Evolutionary conservation across 2,888 invertebrate genomes (phyloP).

Genomic region (Amblyteles armatorius): DNA sequence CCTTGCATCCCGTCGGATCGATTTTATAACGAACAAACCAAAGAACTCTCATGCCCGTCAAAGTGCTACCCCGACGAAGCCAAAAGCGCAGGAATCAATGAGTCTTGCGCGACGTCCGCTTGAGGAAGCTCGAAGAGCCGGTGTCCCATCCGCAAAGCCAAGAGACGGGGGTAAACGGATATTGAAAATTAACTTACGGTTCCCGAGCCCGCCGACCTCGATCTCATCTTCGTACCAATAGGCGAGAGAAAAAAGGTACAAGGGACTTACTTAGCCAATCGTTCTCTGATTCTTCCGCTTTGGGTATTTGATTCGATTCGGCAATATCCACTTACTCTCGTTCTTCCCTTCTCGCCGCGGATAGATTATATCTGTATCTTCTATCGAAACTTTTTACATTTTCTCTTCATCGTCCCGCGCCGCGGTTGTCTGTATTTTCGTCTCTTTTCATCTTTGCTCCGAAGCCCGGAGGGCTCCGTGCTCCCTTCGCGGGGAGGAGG

Average conservation of each 20-base stretch:
- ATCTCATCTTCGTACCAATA: neutral
- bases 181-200: constrained; percentile 60
- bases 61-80: neutral
- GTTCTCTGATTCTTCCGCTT: constrained; percentile 61
- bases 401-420: neutral
- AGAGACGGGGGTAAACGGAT: constrained; percentile 46
- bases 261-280: constrained; percentile 55
- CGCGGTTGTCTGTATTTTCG: constrained; percentile 14
- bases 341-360: constrained; percentile 24
- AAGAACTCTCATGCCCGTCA: neutral
- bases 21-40: neutral
- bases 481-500: constrained; percentile 9
- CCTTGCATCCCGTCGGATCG: neutral
- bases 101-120: constrained; percentile 12
- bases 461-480: constrained; percentile 17
- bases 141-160: constrained; percentile 35
- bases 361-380: neutral
- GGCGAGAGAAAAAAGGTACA: constrained; percentile 9
- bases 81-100: neutral
- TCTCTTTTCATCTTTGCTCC: constrained; percentile 16
- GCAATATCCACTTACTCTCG: constrained; percentile 61
- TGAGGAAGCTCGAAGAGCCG: constrained; percentile 21
- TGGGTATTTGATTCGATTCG: constrained; percentile 52
- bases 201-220: constrained; percentile 23
- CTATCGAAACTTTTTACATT: neutral